Percentiles rank a stretch among this genome's conserved stretches.
Evolutionary conservation across 2,113 vertebrate genomes (phyloP).

Genomic region (Budorcas taxicolor): DNA sequence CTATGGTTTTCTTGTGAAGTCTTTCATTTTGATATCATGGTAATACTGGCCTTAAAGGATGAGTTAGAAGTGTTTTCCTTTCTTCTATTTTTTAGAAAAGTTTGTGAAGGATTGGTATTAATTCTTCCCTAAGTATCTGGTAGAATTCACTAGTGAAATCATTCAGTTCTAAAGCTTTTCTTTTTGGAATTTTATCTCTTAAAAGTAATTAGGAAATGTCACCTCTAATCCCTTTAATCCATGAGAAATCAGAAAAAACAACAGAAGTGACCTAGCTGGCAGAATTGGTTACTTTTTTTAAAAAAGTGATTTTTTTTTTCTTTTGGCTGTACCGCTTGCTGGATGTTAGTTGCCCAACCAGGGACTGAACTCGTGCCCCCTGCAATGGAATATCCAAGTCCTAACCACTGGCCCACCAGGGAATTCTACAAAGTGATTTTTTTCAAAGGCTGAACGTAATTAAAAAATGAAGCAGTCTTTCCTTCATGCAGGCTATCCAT

Average conservation of each 20-base stretch:
- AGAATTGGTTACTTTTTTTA: background rate
- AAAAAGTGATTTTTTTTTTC: background rate
- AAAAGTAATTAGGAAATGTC: background rate
- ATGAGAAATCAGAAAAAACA: background rate
- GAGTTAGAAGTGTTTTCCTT: background rate
- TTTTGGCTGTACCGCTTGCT: accelerated
- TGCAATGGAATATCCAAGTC: background rate
- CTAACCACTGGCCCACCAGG: background rate
- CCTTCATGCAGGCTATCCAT: background rate
- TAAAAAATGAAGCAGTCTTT: background rate
- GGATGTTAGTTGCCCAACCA: background rate
- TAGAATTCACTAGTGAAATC: background rate
- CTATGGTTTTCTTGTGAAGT: background rate
- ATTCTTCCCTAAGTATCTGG: background rate
- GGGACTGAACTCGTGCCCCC: background rate
- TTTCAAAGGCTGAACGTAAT: background rate
- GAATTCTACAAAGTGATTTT: background rate
- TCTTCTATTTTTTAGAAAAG: background rate
- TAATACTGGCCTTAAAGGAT: background rate
- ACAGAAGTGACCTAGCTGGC: background rate
- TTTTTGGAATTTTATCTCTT: background rate
- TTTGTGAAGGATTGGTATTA: background rate
- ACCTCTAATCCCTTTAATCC: background rate
- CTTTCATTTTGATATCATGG: background rate
- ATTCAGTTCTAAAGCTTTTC: background rate